A percentile compares a stretch with the other conserved stretches of the same genome.
These are phyloP conservation scores for Rissa tridactyla DNA, from an alignment of 2,113 vertebrate species.

Conservation along the genomic window DNA sequence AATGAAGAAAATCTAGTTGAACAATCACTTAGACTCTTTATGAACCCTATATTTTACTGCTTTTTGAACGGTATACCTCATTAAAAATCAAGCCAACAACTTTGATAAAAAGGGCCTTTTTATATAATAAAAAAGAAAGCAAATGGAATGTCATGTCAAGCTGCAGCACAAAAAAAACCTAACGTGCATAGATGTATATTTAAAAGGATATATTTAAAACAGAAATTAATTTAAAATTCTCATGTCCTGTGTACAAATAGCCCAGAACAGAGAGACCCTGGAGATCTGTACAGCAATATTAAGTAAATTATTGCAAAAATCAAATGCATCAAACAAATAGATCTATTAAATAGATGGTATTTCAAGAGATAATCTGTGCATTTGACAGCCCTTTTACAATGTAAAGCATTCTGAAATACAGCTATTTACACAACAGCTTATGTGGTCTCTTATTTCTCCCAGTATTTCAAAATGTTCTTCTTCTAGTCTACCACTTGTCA, in stretches of 20 bases:
- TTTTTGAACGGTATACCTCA: background rate
- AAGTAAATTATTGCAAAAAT: background rate
- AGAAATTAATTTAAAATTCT: background rate
- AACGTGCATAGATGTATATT: background rate
- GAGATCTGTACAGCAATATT: background rate
- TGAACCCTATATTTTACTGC: background rate
- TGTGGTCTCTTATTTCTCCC: background rate
- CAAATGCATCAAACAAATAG: background rate
- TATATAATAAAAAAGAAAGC: background rate
- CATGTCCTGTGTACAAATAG: background rate
- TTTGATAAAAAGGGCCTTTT: constrained; percentile 12
- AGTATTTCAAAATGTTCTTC: background rate
- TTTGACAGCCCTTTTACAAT: background rate
- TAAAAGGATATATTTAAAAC: background rate
- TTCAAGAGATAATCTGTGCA: background rate
- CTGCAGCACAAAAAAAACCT: background rate
- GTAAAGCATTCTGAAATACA: background rate
- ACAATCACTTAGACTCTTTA: background rate
- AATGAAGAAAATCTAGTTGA: background rate
- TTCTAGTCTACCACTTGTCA: background rate
- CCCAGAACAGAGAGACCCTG: background rate
- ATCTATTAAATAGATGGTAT: background rate
- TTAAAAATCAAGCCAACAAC: constrained; percentile 7
- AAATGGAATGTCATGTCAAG: background rate
- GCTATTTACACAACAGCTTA: background rate